Conservation (phyloP, 2,888 invertebrate species). For the Sturmia bella region DNA sequence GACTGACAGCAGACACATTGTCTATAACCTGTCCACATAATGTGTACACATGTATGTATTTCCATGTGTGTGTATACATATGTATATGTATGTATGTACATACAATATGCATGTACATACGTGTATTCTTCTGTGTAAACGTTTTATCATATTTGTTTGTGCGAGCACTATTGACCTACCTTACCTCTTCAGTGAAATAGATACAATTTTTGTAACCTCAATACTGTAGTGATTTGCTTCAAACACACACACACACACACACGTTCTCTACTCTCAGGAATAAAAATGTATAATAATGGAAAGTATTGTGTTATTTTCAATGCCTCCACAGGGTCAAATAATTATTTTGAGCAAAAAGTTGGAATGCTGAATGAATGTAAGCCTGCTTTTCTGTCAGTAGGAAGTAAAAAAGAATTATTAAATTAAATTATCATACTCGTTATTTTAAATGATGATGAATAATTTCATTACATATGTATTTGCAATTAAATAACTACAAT, state of each 20-base stretch:
- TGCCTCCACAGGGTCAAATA: conserved; percentile 55
- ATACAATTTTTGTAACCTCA: conserved; percentile 50
- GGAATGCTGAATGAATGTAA: neutral
- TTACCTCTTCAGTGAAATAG: conserved; percentile 58
- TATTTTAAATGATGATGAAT: no score
- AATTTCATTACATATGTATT: no score
- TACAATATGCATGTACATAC: neutral
- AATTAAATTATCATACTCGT: no score
- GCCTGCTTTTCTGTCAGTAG: neutral
- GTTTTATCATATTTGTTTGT: neutral
- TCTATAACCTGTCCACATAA: no score
- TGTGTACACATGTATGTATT: no score
- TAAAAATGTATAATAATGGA: conserved; percentile 42
- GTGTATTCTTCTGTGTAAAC: neutral
- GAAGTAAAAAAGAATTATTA: neutral
- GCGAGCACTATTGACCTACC: conserved; percentile 58
- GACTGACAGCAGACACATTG: no score
- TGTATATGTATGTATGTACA: no score
- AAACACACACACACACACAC: no score
- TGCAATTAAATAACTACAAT: no score
- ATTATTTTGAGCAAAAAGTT: conserved; percentile 29
- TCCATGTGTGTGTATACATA: no score
- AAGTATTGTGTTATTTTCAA: conserved; percentile 60
- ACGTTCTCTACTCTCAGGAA: conserved; percentile 41
- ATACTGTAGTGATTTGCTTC: conserved; percentile 30